phyloP scores from a whole-genome alignment of 2,113 vertebrate genomes.

The Hiodon tergisus region DNA sequence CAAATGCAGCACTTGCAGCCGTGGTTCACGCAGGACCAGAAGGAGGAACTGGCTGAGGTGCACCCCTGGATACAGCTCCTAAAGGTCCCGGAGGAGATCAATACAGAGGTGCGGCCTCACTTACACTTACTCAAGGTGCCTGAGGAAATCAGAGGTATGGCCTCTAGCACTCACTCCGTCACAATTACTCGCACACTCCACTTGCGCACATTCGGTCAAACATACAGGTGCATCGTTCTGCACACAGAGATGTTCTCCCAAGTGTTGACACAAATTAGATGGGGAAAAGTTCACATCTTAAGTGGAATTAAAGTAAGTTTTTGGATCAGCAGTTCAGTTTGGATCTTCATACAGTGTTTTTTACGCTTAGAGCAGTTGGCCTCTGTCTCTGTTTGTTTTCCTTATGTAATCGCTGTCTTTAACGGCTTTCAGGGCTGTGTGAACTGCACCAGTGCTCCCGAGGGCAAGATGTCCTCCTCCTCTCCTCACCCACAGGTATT shows the following conservation, averaged over 20 bases:
- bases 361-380: background rate
- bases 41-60: slow-evolving; percentile 71
- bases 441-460: slow-evolving; percentile 33
- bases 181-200: background rate
- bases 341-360: background rate
- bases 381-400: background rate
- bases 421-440: slow-evolving; percentile 51
- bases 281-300: background rate
- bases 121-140: background rate
- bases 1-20: slow-evolving; percentile 70
- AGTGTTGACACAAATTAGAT: background rate
- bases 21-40: slow-evolving; percentile 69
- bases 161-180: background rate
- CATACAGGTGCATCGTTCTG: background rate
- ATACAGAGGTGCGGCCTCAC: slow-evolving; percentile 58
- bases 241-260: background rate
- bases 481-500: slow-evolving; percentile 33
- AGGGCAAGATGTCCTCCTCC: slow-evolving; percentile 9
- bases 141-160: too few species aligned
- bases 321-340: background rate
- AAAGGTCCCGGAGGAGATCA: slow-evolving; percentile 60
- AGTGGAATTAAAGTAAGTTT: background rate
- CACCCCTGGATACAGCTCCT: slow-evolving; percentile 70
- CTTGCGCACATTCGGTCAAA: background rate
- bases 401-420: background rate